A percentile compares a stretch with the other conserved stretches of the same genome.
These are phyloP conservation scores for Dysidea cf. avara DNA, from an alignment of 37 sponge, comb jelly and placozoan genomes.

Conservation along the genomic window DNA sequence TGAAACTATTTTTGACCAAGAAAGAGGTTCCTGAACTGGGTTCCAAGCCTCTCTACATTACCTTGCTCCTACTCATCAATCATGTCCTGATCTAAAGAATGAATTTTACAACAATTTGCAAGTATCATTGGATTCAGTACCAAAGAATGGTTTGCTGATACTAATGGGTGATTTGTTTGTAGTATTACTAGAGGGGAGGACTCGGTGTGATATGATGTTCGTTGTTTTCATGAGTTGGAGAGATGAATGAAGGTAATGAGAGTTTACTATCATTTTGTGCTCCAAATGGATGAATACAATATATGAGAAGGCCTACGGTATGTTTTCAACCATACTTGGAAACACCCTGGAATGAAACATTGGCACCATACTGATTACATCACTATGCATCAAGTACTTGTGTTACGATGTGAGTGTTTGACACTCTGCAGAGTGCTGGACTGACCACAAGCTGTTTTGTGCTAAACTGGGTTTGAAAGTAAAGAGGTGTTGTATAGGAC, in stretches of 20 bases:
- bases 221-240: slow-evolving; percentile 24
- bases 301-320: slow-evolving; percentile 24
- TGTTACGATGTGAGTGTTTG: slow-evolving; percentile 11
- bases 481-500: too few relatives aligned
- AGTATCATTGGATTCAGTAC: slow-evolving; percentile 4
- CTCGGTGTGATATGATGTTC: too few relatives aligned
- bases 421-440: too few relatives aligned
- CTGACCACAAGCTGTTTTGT: slow-evolving; percentile 27
- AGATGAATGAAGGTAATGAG: too few relatives aligned
- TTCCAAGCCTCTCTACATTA: slow-evolving; percentile 4
- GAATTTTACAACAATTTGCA: slow-evolving; percentile 27
- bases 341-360: slow-evolving; percentile 21
- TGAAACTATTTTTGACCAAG: slow-evolving; percentile 19
- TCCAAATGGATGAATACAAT: slow-evolving; percentile 40
- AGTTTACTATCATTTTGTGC: slow-evolving; percentile 34
- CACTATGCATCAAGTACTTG: slow-evolving; percentile 28
- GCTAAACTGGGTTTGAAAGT: not conserved
- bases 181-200: too few relatives aligned
- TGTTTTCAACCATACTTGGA: slow-evolving; percentile 28
- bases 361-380: slow-evolving; percentile 35
- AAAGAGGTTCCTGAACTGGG: not conserved
- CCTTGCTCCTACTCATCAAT: slow-evolving; percentile 24
- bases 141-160: slow-evolving; percentile 24
- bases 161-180: slow-evolving; percentile 13
- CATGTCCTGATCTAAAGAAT: slow-evolving; percentile 15